A percentile compares a stretch with the other conserved stretches of the same genome.
phyloP scores from a whole-genome alignment of 2,113 vertebrate species.

The Hyaena hyaena region DNA sequence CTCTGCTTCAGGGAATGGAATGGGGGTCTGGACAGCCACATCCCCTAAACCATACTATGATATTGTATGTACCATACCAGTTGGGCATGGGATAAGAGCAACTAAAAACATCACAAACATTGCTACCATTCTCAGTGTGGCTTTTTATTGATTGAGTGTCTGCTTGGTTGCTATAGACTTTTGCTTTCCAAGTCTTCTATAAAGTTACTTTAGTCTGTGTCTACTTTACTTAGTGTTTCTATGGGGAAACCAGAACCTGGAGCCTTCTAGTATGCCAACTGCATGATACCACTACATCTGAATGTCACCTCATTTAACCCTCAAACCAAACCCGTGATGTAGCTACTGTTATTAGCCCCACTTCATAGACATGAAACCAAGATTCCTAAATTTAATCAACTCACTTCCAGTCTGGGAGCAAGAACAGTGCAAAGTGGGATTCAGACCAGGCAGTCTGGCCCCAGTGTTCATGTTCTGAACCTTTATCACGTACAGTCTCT shows the following conservation, averaged over 20 bases:
- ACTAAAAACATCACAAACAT: not conserved
- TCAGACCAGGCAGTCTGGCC: not conserved
- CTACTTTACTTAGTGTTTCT: not conserved
- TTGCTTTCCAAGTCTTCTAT: not conserved
- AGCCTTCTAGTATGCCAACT: no score
- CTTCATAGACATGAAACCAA: not conserved
- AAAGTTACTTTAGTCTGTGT: not conserved
- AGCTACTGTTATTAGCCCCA: not conserved
- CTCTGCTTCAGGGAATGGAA: not conserved
- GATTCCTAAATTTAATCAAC: not conserved
- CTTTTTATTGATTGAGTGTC: not conserved
- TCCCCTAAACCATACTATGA: not conserved
- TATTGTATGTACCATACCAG: not conserved
- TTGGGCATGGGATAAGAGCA: not conserved
- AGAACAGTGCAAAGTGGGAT: not conserved
- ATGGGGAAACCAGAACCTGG: not conserved
- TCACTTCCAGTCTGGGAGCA: not conserved
- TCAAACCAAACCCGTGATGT: not conserved
- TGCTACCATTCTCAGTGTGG: not conserved
- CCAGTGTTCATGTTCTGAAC: not conserved
- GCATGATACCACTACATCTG: not conserved
- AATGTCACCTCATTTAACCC: not conserved
- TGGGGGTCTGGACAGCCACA: not conserved
- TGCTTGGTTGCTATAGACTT: not conserved
- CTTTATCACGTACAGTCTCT: not conserved